phyloP scores from a whole-genome alignment of 2,113 vertebrate genomes.

The Machaerirhynchus nigripectus region DNA sequence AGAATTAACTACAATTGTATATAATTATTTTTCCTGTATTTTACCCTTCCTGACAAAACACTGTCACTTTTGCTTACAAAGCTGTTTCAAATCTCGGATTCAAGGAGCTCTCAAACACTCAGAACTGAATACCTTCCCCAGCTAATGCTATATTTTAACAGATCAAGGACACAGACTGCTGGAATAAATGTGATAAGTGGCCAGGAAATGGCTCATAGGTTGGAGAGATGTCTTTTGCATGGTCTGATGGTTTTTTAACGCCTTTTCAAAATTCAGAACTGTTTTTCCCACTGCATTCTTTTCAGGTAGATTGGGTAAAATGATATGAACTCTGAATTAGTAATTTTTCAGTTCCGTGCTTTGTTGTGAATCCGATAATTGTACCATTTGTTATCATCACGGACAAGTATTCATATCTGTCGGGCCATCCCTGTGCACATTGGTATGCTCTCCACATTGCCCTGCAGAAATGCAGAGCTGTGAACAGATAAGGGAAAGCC shows the following conservation, averaged over 20 bases:
- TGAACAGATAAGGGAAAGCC: neutral
- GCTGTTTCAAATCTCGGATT: neutral
- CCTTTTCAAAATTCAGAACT: neutral
- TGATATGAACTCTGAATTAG: neutral
- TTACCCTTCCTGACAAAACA: neutral
- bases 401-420: accelerated
- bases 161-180: neutral
- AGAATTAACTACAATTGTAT: neutral
- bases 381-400: neutral
- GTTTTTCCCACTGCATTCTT: neutral
- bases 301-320: neutral
- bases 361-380: neutral
- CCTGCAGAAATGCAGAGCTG: neutral
- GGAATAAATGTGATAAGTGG: neutral
- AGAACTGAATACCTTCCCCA: neutral
- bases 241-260: neutral
- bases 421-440: neutral
- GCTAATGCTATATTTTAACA: neutral
- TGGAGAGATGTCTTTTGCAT: neutral
- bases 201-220: neutral
- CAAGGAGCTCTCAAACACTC: neutral
- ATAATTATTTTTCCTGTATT: conserved; percentile 11
- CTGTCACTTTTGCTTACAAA: neutral
- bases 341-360: neutral
- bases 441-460: neutral